Conservation (phyloP, 2,113 vertebrate genomes). For the Papio anubis region DNA sequence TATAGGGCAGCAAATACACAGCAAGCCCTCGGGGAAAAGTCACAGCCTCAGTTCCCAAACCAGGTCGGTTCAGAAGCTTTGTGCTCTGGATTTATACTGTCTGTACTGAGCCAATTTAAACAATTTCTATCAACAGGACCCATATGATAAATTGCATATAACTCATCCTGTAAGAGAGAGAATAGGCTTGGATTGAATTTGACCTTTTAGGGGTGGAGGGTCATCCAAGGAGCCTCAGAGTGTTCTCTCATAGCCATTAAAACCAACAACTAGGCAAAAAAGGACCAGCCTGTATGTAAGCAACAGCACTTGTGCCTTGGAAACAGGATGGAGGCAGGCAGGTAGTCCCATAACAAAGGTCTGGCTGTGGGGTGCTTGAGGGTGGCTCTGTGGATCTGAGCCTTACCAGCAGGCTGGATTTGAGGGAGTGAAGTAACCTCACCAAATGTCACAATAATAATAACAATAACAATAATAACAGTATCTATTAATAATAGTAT, state of each 20-base stretch:
- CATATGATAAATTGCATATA: conserved; percentile 58
- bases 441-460: background rate
- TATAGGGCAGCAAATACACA: conserved; percentile 39
- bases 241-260: conserved; percentile 3
- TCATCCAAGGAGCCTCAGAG: background rate
- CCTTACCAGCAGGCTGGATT: background rate
- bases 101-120: conserved; percentile 70
- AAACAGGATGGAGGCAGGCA: background rate
- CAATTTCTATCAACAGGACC: conserved; percentile 67
- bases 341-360: background rate
- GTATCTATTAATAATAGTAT: background rate
- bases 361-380: background rate
- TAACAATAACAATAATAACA: background rate
- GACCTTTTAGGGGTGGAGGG: background rate
- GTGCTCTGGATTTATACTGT: conserved; percentile 49
- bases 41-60: conserved; percentile 54
- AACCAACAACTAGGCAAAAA: background rate
- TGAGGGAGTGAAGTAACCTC: background rate
- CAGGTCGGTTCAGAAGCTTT: background rate
- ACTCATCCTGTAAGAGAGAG: background rate
- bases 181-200: conserved; percentile 28
- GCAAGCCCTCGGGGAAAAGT: conserved; percentile 63
- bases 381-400: background rate
- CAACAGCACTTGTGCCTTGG: background rate
- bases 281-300: background rate